Conservation (phyloP, 2,888 invertebrate genomes). For the Sarcophaga caerulescens region DNA sequence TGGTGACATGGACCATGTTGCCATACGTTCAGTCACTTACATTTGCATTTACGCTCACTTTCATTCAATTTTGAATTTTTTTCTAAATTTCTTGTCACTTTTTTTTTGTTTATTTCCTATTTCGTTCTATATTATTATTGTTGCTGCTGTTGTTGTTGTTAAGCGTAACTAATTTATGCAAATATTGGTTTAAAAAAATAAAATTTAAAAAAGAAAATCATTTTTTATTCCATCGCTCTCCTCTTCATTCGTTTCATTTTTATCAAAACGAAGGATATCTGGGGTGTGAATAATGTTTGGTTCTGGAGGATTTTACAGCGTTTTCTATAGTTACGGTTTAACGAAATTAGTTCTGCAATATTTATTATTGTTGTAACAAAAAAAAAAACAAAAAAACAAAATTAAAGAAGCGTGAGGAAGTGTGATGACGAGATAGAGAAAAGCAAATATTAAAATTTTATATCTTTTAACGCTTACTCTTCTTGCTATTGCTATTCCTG, state of each 20-base stretch:
- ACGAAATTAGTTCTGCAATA: conserved; percentile 77
- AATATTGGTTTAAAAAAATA: conserved; percentile 74
- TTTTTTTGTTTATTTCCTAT: conserved; percentile 34
- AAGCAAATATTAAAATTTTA: conserved; percentile 3
- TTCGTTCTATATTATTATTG: neutral
- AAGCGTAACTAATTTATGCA: conserved; percentile 79
- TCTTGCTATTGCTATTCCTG: neutral
- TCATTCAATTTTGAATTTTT: conserved; percentile 30
- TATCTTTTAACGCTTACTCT: conserved; percentile 41
- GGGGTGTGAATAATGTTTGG: conserved; percentile 46
- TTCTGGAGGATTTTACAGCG: conserved; percentile 3
- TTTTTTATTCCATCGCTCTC: too few relatives aligned
- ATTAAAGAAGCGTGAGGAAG: too few relatives aligned
- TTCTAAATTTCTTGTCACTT: conserved; percentile 3
- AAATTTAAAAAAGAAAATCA: neutral
- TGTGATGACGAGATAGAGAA: too few relatives aligned
- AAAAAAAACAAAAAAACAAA: neutral
- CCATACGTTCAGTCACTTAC: too few relatives aligned
- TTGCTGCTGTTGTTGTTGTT: neutral
- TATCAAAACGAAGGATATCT: neutral
- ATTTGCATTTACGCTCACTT: conserved; percentile 14
- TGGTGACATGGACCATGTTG: too few relatives aligned
- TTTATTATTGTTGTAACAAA: conserved; percentile 74
- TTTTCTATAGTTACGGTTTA: conserved; percentile 70
- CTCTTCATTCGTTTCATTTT: conserved; percentile 2